Percentiles rank a stretch among this genome's conserved stretches.
phyloP scores from a whole-genome alignment of 2,888 invertebrate species.

The Drosophila anomelani region DNA sequence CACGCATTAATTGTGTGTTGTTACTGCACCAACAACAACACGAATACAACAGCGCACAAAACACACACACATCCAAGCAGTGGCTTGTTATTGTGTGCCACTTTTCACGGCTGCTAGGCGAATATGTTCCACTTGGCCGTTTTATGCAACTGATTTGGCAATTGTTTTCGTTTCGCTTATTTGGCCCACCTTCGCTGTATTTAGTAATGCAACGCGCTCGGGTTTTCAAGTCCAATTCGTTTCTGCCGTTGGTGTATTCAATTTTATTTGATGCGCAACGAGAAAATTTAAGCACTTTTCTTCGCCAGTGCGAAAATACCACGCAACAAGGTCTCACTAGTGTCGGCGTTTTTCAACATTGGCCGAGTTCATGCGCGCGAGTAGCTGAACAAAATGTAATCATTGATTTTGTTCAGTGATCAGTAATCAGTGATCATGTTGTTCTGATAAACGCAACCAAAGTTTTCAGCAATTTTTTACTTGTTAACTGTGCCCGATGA shows the following conservation, averaged over 20 bases:
- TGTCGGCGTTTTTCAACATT: background rate
- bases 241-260: slow-evolving; percentile 17
- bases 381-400: background rate
- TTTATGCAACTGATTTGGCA: slow-evolving; percentile 19
- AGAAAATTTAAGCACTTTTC: slow-evolving; percentile 16
- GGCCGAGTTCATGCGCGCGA: background rate
- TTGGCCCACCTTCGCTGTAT: slow-evolving; percentile 23
- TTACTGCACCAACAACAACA: slow-evolving; percentile 15
- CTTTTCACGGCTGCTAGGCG: slow-evolving; percentile 23
- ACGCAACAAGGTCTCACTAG: slow-evolving; percentile 3
- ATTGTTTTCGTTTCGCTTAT: background rate
- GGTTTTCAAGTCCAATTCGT: slow-evolving; percentile 18
- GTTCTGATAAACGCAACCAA: too few species aligned
- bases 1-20: slow-evolving; percentile 28
- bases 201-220: slow-evolving; percentile 19
- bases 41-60: background rate
- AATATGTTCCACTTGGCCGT: slow-evolving; percentile 15
- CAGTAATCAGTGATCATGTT: too few species aligned
- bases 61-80: background rate
- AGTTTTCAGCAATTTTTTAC: too few species aligned
- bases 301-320: slow-evolving; percentile 11
- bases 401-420: background rate
- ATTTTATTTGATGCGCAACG: slow-evolving; percentile 33
- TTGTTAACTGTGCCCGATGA: too few species aligned
- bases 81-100: slow-evolving; percentile 28